Evolutionary conservation across 2,797 vertebrate species (phyloP).

Genomic region (Enoplosus armatus): DNA sequence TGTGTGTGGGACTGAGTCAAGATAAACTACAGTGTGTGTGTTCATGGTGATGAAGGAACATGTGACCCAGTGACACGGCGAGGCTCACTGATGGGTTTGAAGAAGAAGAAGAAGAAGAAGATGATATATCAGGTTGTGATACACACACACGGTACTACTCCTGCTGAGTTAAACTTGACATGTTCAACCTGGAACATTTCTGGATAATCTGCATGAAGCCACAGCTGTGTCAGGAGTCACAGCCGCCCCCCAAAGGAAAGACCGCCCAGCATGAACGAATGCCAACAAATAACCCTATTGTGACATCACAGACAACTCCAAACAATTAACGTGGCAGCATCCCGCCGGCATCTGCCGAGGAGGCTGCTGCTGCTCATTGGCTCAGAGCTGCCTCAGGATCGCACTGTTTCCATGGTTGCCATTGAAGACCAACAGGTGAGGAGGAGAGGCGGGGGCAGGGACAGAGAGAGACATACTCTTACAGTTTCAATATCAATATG

Average conservation of each 20-base stretch:
- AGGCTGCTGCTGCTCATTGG: slow-evolving; percentile 52
- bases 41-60: no score
- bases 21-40: no score
- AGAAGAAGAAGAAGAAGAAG: no score
- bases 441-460: neutral
- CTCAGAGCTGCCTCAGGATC: slow-evolving; percentile 36
- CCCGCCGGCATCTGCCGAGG: slow-evolving; percentile 15
- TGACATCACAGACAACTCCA: slow-evolving; percentile 36
- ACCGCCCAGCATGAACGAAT: neutral
- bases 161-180: no score
- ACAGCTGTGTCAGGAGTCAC: neutral
- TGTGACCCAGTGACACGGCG: no score
- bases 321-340: slow-evolving; percentile 41
- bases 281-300: slow-evolving; percentile 22
- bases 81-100: no score
- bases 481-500: neutral
- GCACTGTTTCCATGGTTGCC: slow-evolving; percentile 77
- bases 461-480: neutral
- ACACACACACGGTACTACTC: no score
- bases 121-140: no score
- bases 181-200: neutral
- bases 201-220: neutral
- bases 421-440: slow-evolving; percentile 69
- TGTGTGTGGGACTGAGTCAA: no score
- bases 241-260: neutral